phyloP scores from a whole-genome alignment of 2,888 invertebrate genomes.

The Mechanitis mazaeus region DNA sequence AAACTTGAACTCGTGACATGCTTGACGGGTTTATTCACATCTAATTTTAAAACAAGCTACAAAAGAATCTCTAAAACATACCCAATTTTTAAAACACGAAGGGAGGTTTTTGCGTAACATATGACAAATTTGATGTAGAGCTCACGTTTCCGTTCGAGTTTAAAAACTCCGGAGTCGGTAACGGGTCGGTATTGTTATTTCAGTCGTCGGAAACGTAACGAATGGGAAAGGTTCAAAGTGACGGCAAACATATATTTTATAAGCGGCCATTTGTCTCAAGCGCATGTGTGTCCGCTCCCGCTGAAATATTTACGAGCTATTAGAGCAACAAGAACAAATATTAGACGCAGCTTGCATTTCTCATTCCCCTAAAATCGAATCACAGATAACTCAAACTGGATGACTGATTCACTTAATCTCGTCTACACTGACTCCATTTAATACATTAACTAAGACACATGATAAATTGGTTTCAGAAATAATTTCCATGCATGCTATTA shows the following conservation, averaged over 20 bases:
- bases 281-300: conserved; percentile 59
- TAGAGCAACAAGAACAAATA: conserved; percentile 64
- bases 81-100: conserved; percentile 37
- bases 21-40: conserved; percentile 21
- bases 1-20: conserved; percentile 31
- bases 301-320: conserved; percentile 75
- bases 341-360: conserved; percentile 38
- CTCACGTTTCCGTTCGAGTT: conserved; percentile 55
- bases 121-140: conserved; percentile 62
- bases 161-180: conserved; percentile 49
- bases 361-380: conserved; percentile 41
- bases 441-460: conserved; percentile 29
- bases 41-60: conserved; percentile 25
- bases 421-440: conserved; percentile 17
- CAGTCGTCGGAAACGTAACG: conserved; percentile 67
- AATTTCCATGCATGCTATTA: conserved; percentile 8
- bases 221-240: conserved; percentile 66
- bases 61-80: conserved; percentile 36
- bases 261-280: conserved; percentile 64
- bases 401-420: conserved; percentile 57
- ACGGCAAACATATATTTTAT: conserved; percentile 65
- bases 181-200: conserved; percentile 66
- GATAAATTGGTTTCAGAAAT: conserved; percentile 27
- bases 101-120: conserved; percentile 50
- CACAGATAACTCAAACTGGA: conserved; percentile 49